A percentile compares a stretch with the other conserved stretches of the same genome.
Conservation (phyloP, 2,113 vertebrate species). For the Odocoileus hemionus region DNA sequence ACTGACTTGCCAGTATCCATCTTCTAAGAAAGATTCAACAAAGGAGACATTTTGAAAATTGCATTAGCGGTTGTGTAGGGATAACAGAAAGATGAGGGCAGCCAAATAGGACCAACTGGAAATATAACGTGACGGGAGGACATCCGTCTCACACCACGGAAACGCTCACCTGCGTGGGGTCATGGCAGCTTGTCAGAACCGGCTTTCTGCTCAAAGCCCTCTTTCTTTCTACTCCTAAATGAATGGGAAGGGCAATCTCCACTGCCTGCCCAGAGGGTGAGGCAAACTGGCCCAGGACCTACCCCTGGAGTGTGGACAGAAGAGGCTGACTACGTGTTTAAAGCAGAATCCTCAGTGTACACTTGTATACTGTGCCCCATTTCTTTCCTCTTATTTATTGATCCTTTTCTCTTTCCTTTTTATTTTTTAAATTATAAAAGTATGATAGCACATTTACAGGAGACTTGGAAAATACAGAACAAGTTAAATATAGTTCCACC, state of each 20-base stretch:
- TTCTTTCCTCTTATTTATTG: background rate
- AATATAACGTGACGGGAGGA: background rate
- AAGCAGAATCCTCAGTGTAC: accelerated
- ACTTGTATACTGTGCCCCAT: too few species aligned
- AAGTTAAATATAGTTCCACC: background rate
- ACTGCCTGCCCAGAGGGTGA: too few species aligned
- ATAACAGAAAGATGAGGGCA: background rate
- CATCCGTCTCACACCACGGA: background rate
- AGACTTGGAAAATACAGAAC: background rate
- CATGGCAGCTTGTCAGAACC: background rate
- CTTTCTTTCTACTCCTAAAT: background rate
- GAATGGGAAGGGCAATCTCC: background rate
- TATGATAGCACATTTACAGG: background rate
- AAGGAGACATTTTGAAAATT: background rate
- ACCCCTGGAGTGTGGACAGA: background rate
- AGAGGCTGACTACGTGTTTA: background rate
- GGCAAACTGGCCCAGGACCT: too few species aligned
- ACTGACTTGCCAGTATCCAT: background rate
- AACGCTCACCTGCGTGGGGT: background rate
- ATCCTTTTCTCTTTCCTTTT: background rate
- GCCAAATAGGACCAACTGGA: background rate
- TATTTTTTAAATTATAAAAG: background rate
- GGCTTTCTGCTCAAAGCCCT: background rate
- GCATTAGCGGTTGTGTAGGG: background rate
- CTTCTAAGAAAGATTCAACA: background rate